Percentiles rank a stretch among this genome's conserved stretches.
These are phyloP conservation scores for Idaea straminata DNA, from an alignment of 2,888 invertebrate species.

Conservation along the genomic window DNA sequence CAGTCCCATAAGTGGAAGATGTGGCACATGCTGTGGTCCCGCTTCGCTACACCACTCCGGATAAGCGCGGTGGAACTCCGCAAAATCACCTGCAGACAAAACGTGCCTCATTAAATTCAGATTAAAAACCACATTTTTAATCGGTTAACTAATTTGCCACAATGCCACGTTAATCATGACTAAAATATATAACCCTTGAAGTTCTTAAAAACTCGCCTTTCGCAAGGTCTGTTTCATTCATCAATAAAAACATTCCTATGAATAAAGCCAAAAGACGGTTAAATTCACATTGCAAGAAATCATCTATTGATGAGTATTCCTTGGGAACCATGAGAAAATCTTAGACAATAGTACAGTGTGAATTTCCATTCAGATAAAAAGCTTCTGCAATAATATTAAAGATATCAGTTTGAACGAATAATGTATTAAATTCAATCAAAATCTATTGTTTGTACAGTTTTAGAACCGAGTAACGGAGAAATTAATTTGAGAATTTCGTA, in stretches of 20 bases:
- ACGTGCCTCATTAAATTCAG: conserved; percentile 8
- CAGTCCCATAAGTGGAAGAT: conserved; percentile 79
- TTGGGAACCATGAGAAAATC: neutral
- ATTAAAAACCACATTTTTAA: neutral
- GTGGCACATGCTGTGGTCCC: conserved; percentile 82
- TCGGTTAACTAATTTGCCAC: neutral
- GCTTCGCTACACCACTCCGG: conserved; percentile 95
- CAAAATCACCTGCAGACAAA: conserved; percentile 89
- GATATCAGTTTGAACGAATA: neutral
- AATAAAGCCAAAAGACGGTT: neutral
- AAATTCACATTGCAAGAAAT: neutral
- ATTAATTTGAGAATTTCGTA: too few species aligned
- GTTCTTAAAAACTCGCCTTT: neutral
- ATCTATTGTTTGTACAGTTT: neutral
- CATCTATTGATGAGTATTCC: conserved; percentile 1
- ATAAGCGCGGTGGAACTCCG: conserved; percentile 89
- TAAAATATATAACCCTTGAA: neutral
- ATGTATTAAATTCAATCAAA: neutral
- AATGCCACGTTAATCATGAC: too few species aligned
- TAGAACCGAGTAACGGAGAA: neutral
- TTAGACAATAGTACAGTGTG: neutral
- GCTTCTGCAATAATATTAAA: neutral
- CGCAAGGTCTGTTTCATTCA: neutral
- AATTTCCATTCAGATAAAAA: neutral
- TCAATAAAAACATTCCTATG: neutral